These are phyloP conservation scores for Parapristionchus giblindavisi DNA, from an alignment of 2,888 invertebrate species.

Conservation along the genomic window DNA sequence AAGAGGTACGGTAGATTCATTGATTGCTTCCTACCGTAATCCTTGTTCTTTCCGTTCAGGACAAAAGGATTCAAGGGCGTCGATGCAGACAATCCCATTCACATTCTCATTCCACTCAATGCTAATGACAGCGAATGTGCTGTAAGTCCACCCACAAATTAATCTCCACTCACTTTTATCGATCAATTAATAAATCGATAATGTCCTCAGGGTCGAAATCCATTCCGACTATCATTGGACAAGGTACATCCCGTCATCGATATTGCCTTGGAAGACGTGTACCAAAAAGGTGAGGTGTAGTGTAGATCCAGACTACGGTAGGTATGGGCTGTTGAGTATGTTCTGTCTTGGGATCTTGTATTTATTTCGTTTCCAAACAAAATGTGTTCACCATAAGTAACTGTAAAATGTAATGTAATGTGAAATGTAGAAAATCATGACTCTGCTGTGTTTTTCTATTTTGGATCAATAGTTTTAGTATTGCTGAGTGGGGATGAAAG, in stretches of 20 bases:
- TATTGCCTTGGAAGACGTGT: conserved; percentile 61
- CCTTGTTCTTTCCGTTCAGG: too few relatives aligned
- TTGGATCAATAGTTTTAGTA: too few relatives aligned
- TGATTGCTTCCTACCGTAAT: too few relatives aligned
- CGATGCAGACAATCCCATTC: conserved; percentile 23
- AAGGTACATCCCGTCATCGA: conserved; percentile 61
- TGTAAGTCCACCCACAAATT: conserved; percentile 11
- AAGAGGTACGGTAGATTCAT: too few relatives aligned
- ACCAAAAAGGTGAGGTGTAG: conserved; percentile 43
- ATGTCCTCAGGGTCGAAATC: conserved; percentile 58
- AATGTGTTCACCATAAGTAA: too few relatives aligned
- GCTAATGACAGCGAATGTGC: background rate
- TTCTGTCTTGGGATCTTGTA: conserved; percentile 3
- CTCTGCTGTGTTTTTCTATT: background rate
- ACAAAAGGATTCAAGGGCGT: too few relatives aligned
- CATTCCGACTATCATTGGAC: conserved; percentile 62
- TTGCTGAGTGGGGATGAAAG: too few relatives aligned
- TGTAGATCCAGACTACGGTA: too few relatives aligned
- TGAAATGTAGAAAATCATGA: too few relatives aligned
- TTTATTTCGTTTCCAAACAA: background rate
- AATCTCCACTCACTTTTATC: too few relatives aligned
- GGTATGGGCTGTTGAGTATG: background rate
- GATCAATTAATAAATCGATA: too few relatives aligned
- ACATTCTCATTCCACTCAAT: conserved; percentile 34
- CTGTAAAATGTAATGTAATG: too few relatives aligned